Base-by-base conservation (phyloP, 2,113 vertebrate species). In the Dasyornis broadbenti region DNA sequence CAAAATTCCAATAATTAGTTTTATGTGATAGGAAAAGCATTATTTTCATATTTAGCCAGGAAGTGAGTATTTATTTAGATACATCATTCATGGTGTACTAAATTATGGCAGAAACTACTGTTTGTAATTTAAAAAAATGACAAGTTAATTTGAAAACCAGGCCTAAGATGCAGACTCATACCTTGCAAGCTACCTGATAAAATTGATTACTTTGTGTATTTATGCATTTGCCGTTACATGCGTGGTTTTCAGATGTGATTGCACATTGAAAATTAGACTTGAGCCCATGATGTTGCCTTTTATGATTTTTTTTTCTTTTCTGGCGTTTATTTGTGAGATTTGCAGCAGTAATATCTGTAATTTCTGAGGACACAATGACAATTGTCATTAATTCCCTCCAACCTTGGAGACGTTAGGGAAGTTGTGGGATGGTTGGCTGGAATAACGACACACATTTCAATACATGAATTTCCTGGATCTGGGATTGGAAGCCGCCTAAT, bases 1-100 rank as follows among this genome's bases (percentile, higher is more conserved):
- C 82, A 86, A 90, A 97, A 60, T 40, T 66, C 23, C 72, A 88
- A 68, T 94, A 94, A 94, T 95, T 95, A 97, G 79, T 80, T 95
- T 90, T 94, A 49, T 96, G 76, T 90, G 88, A 68, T 92, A 92
- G 94, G 64, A 86, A 89, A 94, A 90, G 26, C 90, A 75, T 86
- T 94, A 94, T 93, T 96, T 96, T 97, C 79, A 14, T 96, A 89
- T 96, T 97, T 96, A 90, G 96, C 95, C 92, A 96, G 88, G 80
- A 96, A 93, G 88, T 45, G 87, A 90, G 33, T 75, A 53, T 92
- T 96, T 95, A 90, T 96, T 93, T 96, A 77, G 82, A 64, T 86
- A 75, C 47, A 56, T 63, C 71, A 47, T 90, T 90, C 90, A 33
- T 10, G 10, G 37, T 40, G 17, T 66, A 56, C 71, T 90, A 94